Evolutionary conservation across 2,113 vertebrate genomes (phyloP).

Genomic region (Thunnus maccoyii): DNA sequence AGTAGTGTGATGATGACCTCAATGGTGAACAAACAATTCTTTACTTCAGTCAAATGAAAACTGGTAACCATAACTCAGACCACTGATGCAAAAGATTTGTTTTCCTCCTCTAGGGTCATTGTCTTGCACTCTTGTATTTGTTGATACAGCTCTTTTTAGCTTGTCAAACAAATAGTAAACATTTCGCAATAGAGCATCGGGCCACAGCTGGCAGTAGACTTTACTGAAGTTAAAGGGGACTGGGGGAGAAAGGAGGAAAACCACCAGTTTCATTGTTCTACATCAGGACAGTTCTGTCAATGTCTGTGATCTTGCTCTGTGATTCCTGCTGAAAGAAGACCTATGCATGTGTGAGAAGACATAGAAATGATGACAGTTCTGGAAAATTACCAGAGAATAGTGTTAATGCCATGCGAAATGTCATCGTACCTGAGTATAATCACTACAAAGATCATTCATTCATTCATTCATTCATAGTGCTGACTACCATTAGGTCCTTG

Average conservation of each 20-base stretch:
- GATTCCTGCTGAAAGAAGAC: not conserved
- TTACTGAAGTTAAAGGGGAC: too few species aligned
- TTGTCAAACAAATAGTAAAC: not conserved
- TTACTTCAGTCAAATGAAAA: not conserved
- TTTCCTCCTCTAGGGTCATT: too few species aligned
- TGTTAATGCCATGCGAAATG: too few species aligned
- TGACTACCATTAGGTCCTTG: not conserved
- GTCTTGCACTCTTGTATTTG: not conserved
- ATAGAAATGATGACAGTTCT: not conserved
- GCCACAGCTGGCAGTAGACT: too few species aligned
- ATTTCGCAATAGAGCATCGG: too few species aligned
- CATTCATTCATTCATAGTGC: too few species aligned
- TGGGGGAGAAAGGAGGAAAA: not conserved
- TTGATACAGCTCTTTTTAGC: not conserved
- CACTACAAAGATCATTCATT: too few species aligned
- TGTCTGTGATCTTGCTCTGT: not conserved
- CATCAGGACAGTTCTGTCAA: not conserved
- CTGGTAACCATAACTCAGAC: not conserved
- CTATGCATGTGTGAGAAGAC: too few species aligned
- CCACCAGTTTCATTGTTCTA: not conserved
- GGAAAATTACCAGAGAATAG: not conserved
- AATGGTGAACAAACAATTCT: not conserved
- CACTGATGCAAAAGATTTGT: not conserved
- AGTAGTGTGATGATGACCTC: not conserved
- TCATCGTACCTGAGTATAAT: too few species aligned